phyloP scores from a whole-genome alignment of 2,888 invertebrate species.

The Mechanitis mazaeus region DNA sequence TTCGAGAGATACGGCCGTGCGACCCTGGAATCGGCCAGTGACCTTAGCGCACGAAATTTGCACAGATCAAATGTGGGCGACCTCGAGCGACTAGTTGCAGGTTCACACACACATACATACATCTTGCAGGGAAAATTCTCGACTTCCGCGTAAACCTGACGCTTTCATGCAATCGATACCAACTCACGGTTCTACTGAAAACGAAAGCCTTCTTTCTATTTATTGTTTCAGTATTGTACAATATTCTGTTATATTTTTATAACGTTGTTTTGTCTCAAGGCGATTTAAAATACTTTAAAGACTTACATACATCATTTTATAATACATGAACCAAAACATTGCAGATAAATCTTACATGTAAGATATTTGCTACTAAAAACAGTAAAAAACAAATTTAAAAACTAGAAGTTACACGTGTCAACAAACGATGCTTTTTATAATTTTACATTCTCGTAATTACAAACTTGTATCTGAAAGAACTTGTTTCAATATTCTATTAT shows the following conservation, averaged over 20 bases:
- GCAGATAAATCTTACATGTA: not conserved
- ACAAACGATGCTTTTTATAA: not conserved
- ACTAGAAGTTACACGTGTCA: constrained; percentile 5
- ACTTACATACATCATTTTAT: constrained; percentile 1
- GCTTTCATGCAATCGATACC: constrained; percentile 26
- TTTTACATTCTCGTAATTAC: not conserved
- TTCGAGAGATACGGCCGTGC: constrained; percentile 71
- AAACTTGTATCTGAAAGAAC: constrained; percentile 4
- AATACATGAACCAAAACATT: not conserved
- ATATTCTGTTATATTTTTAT: not conserved
- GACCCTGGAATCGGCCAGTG: constrained; percentile 71
- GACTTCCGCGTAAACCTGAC: constrained; percentile 51
- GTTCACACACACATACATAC: constrained; percentile 43
- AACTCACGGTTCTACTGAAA: constrained; percentile 23
- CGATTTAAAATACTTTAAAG: not conserved
- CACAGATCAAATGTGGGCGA: constrained; percentile 77
- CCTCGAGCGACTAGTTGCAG: constrained; percentile 70
- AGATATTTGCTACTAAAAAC: not conserved
- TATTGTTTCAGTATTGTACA: not conserved
- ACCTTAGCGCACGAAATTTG: constrained; percentile 72
- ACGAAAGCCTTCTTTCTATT: constrained; percentile 6
- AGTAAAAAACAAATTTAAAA: not conserved
- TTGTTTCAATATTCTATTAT: constrained; percentile 4
- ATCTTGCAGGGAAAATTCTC: constrained; percentile 57
- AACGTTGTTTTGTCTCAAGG: constrained; percentile 3